Evolutionary conservation across 1,140 invertebrate genomes (phyloP), one percentile per base, ranked within the genome.

Genomic region (Telenomus remus): DNA sequence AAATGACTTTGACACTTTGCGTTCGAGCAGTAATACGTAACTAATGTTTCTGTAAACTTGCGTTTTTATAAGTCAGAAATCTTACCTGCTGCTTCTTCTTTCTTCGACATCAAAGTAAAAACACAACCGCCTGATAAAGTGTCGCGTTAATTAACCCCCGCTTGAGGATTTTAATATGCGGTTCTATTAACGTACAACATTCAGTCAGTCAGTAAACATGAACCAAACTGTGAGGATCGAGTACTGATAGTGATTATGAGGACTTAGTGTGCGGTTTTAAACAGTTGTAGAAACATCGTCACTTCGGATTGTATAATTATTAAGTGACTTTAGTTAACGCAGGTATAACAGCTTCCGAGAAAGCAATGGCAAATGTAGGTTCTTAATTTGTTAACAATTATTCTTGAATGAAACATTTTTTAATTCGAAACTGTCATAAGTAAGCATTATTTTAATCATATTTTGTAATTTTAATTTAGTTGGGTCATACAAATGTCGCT

Each of bases 141-240:
- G 39, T 47, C 15, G 64, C 2, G 9, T 53, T 59, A 65, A 73
- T 53, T 55, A 54, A 61, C 27, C 35, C 49, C 16, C 43, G n/a
- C 43, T 0, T 34, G 49, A 42, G 59, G 47, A 39, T 13, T 50
- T 64, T 68, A 59, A 63, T 57, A 64, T 57, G 47, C 53, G 53
- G 69, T 65, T 73, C 50, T 55, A 60, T 1, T 61, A 55, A 56
- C 59, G 49, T 61, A 34, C 47, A 61, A 73, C 55, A 65, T 66
- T 55, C 34, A 50, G 44, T 47, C 61, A 73, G 70, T 73, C 50
- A 60, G 55, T 44, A 55, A 60, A 48, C 61, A 61, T 48, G 44
- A 61, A 54, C 16, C 55, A 66, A 55, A 73, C 27, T 39, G 61
- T 61, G 44, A 42, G 50, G 70, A 73, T 73, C 55, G 50, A 54